phyloP scores from a whole-genome alignment of 1,140 invertebrate species.

The Pseudachorutes palmiensis region DNA sequence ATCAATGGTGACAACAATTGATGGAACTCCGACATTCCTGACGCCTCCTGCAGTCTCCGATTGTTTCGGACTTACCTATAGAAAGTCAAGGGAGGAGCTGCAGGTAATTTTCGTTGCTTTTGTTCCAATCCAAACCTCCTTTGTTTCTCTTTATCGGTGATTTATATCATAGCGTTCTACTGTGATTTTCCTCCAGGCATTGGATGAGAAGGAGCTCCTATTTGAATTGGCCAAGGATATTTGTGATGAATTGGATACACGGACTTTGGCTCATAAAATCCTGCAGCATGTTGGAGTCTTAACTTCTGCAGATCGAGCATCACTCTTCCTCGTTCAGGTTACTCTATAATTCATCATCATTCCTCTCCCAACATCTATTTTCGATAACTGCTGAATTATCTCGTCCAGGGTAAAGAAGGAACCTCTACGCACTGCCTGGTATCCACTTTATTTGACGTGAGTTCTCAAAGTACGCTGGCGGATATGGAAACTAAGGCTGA shows the following conservation, averaged over 20 bases:
- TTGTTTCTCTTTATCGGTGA: background rate
- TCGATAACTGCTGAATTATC: too few species aligned
- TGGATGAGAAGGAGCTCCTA: conserved; percentile 90
- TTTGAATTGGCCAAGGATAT: conserved; percentile 93
- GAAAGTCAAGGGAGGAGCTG: conserved; percentile 36
- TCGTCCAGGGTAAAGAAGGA: conserved; percentile 40
- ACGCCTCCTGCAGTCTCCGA: conserved; percentile 17
- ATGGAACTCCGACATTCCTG: conserved; percentile 29
- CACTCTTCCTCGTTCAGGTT: conserved; percentile 82
- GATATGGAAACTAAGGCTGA: conserved; percentile 87
- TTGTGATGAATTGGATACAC: conserved; percentile 88
- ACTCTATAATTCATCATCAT: background rate
- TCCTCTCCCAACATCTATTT: too few species aligned
- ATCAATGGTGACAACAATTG: conserved; percentile 71
- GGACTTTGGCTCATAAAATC: conserved; percentile 90
- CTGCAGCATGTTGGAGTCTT: conserved; percentile 88
- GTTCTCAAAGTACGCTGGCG: conserved; percentile 74
- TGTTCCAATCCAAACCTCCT: background rate
- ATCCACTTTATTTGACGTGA: conserved; percentile 90
- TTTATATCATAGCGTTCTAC: too few species aligned
- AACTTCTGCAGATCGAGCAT: conserved; percentile 83
- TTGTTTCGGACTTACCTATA: conserved; percentile 18
- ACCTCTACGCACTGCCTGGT: conserved; percentile 58
- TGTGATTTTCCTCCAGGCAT: too few species aligned
- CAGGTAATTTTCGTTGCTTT: conserved; percentile 27